Evolutionary conservation across 2,797 vertebrate species (phyloP).

Genomic region (Clarias fuscus): DNA sequence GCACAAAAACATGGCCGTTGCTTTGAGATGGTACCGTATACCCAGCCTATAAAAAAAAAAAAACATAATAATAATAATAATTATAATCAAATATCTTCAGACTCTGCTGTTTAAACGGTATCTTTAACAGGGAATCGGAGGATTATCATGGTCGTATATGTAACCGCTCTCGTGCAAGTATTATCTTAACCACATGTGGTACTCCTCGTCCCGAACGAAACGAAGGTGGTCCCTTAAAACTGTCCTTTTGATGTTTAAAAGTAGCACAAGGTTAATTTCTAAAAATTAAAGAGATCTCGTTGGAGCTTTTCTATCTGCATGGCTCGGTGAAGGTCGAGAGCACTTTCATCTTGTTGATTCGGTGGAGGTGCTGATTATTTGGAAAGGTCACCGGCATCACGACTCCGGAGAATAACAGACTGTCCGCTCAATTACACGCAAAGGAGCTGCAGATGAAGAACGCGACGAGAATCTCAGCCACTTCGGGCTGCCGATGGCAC

Average conservation of each 20-base stretch:
- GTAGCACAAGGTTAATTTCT: constrained; percentile 32
- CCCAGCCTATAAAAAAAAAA: not conserved
- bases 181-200: constrained; percentile 9
- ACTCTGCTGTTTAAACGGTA: not conserved
- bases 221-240: not conserved
- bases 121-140: not conserved
- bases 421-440: not conserved
- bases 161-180: not conserved
- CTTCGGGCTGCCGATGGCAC: not conserved
- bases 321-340: constrained; percentile 49
- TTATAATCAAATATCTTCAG: not conserved
- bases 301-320: constrained; percentile 36
- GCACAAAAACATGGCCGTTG: not conserved
- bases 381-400: constrained; percentile 50
- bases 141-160: not conserved
- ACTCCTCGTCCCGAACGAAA: not conserved
- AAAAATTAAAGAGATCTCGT: constrained; percentile 42
- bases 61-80: too few species aligned
- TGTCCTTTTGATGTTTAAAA: constrained; percentile 39
- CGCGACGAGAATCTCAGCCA: not conserved
- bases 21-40: not conserved
- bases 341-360: constrained; percentile 50
- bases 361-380: constrained; percentile 32
- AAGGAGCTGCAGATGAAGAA: constrained; percentile 17
- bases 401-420: constrained; percentile 20